These are phyloP conservation scores for Drosophila bocqueti DNA, from an alignment of 1,140 invertebrate species.

Conservation along the genomic window DNA sequence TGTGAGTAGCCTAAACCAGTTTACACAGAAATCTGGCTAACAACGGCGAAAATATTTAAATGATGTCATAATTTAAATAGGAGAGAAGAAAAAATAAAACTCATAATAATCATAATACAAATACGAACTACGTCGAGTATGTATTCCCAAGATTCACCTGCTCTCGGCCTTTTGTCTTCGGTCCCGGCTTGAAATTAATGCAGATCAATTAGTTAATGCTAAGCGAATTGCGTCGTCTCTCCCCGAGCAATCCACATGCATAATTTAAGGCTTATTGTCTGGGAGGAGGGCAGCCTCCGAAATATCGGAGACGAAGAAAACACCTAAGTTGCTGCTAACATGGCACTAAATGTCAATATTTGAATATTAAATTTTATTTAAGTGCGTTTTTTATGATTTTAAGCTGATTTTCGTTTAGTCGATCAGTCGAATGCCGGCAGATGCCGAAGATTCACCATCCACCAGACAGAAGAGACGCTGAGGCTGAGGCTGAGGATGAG, in stretches of 20 bases:
- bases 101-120: conserved; percentile 74
- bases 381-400: conserved; percentile 82
- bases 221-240: conserved; percentile 50
- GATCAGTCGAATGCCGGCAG: conserved; percentile 55
- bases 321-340: conserved; percentile 81
- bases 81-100: conserved; percentile 46
- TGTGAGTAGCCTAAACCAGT: conserved; percentile 69
- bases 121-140: conserved; percentile 51
- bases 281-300: conserved; percentile 35
- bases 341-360: conserved; percentile 84
- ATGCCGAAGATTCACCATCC: conserved; percentile 8
- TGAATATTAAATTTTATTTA: conserved; percentile 85
- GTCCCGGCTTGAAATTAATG: conserved; percentile 69
- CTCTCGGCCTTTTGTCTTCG: conserved; percentile 40
- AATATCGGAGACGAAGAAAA: conserved; percentile 40
- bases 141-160: conserved; percentile 58
- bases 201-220: conserved; percentile 84
- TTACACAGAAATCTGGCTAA: conserved; percentile 61
- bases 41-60: conserved; percentile 80
- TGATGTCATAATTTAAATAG: conserved; percentile 81
- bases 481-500: neutral
- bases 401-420: conserved; percentile 82
- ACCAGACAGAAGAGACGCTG: neutral
- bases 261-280: conserved; percentile 50
- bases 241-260: conserved; percentile 42